These are phyloP conservation scores for Epinephelus coioides DNA, from an alignment of 2,797 vertebrate species.

Conservation along the genomic window DNA sequence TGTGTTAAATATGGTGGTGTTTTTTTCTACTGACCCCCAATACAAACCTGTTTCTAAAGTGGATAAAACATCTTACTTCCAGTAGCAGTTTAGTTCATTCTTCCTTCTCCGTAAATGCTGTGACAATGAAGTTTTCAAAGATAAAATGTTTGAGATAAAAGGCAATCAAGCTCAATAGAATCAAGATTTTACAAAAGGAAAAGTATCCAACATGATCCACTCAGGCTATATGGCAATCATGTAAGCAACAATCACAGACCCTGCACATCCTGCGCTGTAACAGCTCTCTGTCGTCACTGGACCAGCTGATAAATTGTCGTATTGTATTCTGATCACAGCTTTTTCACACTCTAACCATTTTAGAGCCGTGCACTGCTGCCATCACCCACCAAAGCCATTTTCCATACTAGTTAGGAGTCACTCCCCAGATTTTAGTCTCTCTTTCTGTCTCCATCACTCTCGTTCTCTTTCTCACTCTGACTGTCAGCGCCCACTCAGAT, in stretches of 20 bases:
- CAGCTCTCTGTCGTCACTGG: constrained; percentile 7
- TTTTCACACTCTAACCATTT: constrained; percentile 40
- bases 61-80: constrained; percentile 1
- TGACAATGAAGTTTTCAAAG: not conserved
- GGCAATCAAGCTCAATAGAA: not conserved
- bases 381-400: constrained; percentile 55
- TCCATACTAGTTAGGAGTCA: constrained; percentile 55
- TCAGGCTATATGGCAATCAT: not conserved
- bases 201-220: not conserved
- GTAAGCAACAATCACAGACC: not conserved
- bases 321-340: constrained; percentile 58
- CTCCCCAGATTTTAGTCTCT: constrained; percentile 57
- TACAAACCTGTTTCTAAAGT: not conserved
- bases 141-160: not conserved
- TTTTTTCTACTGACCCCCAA: not conserved
- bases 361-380: constrained; percentile 29
- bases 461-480: constrained; percentile 38
- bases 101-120: not conserved
- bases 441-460: constrained; percentile 39
- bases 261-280: constrained; percentile 10
- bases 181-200: not conserved
- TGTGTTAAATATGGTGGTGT: not conserved
- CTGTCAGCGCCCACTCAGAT: constrained; percentile 69
- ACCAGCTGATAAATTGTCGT: constrained; percentile 35
- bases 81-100: not conserved